Evolutionary conservation across 2,888 invertebrate genomes (phyloP).

Genomic region (Brachyptera putata): DNA sequence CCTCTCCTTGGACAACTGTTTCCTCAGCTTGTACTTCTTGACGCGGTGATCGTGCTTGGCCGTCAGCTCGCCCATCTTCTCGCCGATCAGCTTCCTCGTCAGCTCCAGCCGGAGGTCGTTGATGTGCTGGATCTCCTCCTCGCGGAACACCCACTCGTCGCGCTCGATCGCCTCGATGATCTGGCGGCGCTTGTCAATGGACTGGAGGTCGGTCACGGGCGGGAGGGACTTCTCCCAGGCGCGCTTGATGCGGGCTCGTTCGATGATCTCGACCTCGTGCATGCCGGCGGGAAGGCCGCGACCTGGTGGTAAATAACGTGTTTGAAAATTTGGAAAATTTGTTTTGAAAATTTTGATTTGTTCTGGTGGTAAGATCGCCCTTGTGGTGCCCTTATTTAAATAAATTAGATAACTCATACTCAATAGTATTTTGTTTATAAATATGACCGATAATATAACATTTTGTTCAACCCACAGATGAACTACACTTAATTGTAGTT

Average conservation of each 20-base stretch:
- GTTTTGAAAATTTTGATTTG: too few relatives aligned
- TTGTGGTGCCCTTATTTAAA: too few relatives aligned
- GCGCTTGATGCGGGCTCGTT: conserved; percentile 62
- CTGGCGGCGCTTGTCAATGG: conserved; percentile 57
- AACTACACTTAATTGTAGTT: too few relatives aligned
- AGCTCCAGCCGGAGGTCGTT: conserved; percentile 65
- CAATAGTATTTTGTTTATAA: too few relatives aligned
- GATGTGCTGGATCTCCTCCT: conserved; percentile 65
- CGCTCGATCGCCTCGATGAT: conserved; percentile 75
- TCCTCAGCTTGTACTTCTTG: conserved; percentile 48
- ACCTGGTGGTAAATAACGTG: conserved; percentile 41
- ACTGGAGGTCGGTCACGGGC: conserved; percentile 50
- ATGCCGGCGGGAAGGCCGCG: conserved; percentile 59
- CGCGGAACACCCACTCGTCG: conserved; percentile 74
- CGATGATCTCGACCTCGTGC: conserved; percentile 60
- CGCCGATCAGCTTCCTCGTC: conserved; percentile 58
- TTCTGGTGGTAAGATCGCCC: too few relatives aligned
- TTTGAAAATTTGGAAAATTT: too few relatives aligned
- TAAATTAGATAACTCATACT: too few relatives aligned
- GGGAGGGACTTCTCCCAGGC: conserved; percentile 59
- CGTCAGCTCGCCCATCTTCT: conserved; percentile 50
- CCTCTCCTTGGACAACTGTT: conserved; percentile 53
- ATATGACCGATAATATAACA: too few relatives aligned
- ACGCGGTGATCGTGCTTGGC: conserved; percentile 46
- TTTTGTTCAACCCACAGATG: too few relatives aligned